Evolutionary conservation across 2,113 vertebrate species (phyloP).

Genomic region (Thalassoma bifasciatum): DNA sequence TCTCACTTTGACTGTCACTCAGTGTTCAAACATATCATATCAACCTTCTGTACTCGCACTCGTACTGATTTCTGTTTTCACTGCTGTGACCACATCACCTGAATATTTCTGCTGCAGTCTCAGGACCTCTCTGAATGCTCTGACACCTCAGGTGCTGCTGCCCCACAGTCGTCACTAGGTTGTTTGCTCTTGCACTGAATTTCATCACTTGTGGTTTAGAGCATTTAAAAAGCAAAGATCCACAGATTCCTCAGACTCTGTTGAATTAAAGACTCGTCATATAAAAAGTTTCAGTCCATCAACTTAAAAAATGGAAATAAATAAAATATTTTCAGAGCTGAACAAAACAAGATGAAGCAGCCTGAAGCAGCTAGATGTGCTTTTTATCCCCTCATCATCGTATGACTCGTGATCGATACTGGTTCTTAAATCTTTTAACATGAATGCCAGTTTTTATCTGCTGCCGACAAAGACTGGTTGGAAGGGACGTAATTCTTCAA

Average conservation of each 20-base stretch:
- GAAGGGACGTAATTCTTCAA: slow-evolving; percentile 29
- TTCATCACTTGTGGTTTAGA: slow-evolving; percentile 52
- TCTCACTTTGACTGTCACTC: too few species aligned
- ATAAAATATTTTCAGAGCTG: slow-evolving; percentile 23
- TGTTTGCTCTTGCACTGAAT: slow-evolving; percentile 52
- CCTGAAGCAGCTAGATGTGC: slow-evolving; percentile 20
- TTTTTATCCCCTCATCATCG: slow-evolving; percentile 22
- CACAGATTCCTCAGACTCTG: slow-evolving; percentile 26
- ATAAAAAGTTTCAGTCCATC: slow-evolving; percentile 17
- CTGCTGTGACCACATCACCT: slow-evolving; percentile 40
- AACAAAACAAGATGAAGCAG: slow-evolving; percentile 23
- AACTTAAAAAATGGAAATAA: slow-evolving; percentile 6
- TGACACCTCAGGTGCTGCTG: slow-evolving; percentile 51
- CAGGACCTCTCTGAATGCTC: slow-evolving; percentile 20
- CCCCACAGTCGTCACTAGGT: slow-evolving; percentile 27
- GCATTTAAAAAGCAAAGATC: slow-evolving; percentile 15
- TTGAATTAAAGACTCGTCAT: slow-evolving; percentile 38
- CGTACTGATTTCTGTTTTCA: slow-evolving; percentile 49
- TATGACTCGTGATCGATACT: slow-evolving; percentile 37
- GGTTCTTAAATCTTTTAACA: slow-evolving; percentile 37
- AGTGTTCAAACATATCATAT: too few species aligned
- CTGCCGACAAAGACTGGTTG: slow-evolving; percentile 20
- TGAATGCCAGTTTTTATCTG: slow-evolving; percentile 31
- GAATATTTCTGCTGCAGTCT: slow-evolving; percentile 15
- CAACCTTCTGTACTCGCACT: slow-evolving; percentile 33